Conservation (phyloP, 1,140 invertebrate genomes). For the Globodera rostochiensis region DNA sequence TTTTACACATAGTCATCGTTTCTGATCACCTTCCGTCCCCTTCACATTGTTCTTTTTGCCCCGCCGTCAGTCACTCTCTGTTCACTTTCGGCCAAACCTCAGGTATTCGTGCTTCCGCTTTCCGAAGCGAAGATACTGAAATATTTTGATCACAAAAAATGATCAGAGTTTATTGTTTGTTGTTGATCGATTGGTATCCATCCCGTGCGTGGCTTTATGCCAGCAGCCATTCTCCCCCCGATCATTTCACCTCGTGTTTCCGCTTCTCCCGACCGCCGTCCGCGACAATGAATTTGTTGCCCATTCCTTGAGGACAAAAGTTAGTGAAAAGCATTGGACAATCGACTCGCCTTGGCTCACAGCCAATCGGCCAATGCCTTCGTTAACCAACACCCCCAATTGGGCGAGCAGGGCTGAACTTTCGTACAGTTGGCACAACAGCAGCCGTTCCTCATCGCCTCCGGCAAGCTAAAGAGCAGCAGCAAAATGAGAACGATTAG, state of each 20-base stretch:
- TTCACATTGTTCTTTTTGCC: not conserved
- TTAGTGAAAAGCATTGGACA: not conserved
- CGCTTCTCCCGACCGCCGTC: constrained; percentile 48
- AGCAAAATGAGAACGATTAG: constrained; percentile 9
- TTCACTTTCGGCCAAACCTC: constrained; percentile 33
- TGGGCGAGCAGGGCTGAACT: constrained; percentile 54
- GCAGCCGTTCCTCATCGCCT: constrained; percentile 51
- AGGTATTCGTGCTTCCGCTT: constrained; percentile 63
- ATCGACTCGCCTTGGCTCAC: constrained; percentile 51
- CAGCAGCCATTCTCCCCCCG: not conserved
- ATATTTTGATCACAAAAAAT: not conserved
- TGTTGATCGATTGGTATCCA: no score
- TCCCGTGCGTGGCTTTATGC: no score
- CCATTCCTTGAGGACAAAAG: not conserved
- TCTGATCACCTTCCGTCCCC: no score
- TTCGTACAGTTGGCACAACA: constrained; percentile 62
- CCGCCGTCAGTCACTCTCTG: not conserved
- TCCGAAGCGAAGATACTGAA: constrained; percentile 57
- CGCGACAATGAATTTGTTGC: not conserved
- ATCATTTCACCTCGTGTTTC: constrained; percentile 51
- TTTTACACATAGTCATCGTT: no score
- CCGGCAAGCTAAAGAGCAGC: constrained; percentile 22
- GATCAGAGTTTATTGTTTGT: no score
- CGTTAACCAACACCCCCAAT: constrained; percentile 57
- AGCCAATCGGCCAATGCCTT: constrained; percentile 59